Evolutionary conservation across 2,888 invertebrate species (phyloP), one percentile per base, ranked within the genome.

Genomic region (Zaprionus lineosus): DNA sequence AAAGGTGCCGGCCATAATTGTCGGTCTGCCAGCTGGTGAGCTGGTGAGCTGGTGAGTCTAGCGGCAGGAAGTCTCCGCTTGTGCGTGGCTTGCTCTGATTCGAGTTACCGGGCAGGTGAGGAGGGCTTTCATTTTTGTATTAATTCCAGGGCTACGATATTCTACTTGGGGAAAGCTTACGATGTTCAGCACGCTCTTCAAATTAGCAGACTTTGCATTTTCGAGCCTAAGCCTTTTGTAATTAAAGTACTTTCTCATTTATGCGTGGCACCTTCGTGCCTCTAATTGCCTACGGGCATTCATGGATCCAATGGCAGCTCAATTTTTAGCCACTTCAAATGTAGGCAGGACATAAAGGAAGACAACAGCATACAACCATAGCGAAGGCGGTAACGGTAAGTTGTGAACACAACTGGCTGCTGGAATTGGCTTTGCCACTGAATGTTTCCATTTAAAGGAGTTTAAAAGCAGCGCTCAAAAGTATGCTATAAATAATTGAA

Each of bases 161-260:
- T 24, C 57, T 74, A n/a, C n/a, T n/a, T n/a, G n/a, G n/a, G n/a
- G 70, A 46, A 50, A 53, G 51, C 33, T 16, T 8, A 33, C 26
- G 31, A 26, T 14, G 24, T 28, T 31, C 19, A 7, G 44, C 26
- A 26, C 37, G 31, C 59, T 50, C 71, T 62, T 62, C 64, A 62
- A 74, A 70, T 71, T 74, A 71, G 55, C 74, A 71, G 74, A 62
- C 71, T 57, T 74, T 68, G 52, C 56, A 71, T 64, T 61, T 70
- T 66, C 8, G 18, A 24, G 47, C 40, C 58, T 63, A 50, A 67
- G 71, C 52, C 58, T 62, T 51, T 57, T 64, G 67, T 71, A 74
- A 74, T 74, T 74, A 74, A 61, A 67, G 52, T 16, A 33, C 41
- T 43, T 57, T 47, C 64, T 64, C 53, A 40, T 15, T 36, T 41